Percentiles rank a stretch among this genome's conserved stretches.
phyloP scores from a whole-genome alignment of 2,113 vertebrate species.

The Hippocampus comes region DNA sequence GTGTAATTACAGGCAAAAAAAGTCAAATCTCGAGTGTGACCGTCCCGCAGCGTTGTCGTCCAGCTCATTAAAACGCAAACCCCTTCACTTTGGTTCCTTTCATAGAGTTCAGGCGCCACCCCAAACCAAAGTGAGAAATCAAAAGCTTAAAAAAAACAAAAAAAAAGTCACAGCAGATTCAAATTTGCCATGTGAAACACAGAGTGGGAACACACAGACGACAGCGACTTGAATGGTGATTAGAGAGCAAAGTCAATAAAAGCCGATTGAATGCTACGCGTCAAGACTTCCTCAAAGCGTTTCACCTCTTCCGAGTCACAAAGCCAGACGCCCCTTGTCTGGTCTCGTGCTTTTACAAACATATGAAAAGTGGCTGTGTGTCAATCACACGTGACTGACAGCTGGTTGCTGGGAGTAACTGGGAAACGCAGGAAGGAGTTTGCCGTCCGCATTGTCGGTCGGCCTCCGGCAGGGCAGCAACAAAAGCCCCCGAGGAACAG shows the following conservation, averaged over 20 bases:
- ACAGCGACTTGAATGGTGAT: slow-evolving; percentile 11
- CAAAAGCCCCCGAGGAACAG: slow-evolving; percentile 27
- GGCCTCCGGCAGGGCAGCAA: slow-evolving; percentile 10
- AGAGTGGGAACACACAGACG: slow-evolving; percentile 27
- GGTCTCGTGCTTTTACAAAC: slow-evolving; percentile 38
- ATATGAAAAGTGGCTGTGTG: slow-evolving; percentile 33
- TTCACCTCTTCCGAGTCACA: slow-evolving; percentile 27
- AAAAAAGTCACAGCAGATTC: slow-evolving; percentile 2
- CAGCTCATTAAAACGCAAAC: not conserved
- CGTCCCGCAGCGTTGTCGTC: not conserved
- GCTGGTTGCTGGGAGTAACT: slow-evolving; percentile 56
- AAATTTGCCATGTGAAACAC: slow-evolving; percentile 7
- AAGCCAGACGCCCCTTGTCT: slow-evolving; percentile 24
- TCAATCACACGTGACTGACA: slow-evolving; percentile 51
- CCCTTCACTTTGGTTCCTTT: not conserved
- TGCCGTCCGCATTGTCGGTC: slow-evolving; percentile 3
- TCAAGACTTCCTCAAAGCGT: slow-evolving; percentile 13
- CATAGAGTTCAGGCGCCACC: not conserved
- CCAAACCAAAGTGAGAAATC: not conserved
- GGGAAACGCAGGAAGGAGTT: slow-evolving; percentile 40
- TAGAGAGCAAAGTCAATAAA: slow-evolving; percentile 32
- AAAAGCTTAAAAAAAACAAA: not conserved
- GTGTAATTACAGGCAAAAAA: not conserved
- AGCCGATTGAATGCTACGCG: slow-evolving; percentile 29
- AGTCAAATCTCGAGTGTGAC: not conserved